Evolutionary conservation across 2,113 vertebrate genomes (phyloP).

Genomic region (Eretmochelys imbricata): DNA sequence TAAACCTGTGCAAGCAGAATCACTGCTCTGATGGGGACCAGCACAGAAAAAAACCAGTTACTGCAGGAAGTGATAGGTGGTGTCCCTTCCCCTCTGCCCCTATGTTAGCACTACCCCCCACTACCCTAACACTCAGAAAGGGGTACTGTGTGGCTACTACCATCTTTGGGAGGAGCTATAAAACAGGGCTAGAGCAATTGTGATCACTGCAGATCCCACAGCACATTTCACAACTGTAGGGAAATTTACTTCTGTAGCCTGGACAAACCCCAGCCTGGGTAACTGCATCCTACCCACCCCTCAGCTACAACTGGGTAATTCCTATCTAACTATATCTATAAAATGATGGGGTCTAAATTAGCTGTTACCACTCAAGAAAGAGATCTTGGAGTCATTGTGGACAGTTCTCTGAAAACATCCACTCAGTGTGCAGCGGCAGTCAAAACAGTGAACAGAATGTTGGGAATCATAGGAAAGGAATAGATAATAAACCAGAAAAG

Average conservation of each 20-base stretch:
- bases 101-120: background rate
- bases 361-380: too few species aligned
- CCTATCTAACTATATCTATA: background rate
- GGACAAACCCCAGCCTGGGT: too few species aligned
- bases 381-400: too few species aligned
- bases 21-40: background rate
- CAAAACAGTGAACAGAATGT: too few species aligned
- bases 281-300: background rate
- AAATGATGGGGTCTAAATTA: too few species aligned
- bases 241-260: background rate
- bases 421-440: too few species aligned
- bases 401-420: too few species aligned
- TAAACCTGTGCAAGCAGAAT: background rate
- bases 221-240: background rate
- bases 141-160: background rate
- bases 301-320: background rate
- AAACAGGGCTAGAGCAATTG: rapidly evolving
- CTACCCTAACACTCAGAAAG: background rate
- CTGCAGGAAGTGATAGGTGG: rapidly evolving
- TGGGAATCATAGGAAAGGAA: too few species aligned
- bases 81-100: background rate
- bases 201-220: background rate
- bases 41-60: background rate
- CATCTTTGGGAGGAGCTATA: background rate
- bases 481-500: too few species aligned